A percentile compares a stretch with the other conserved stretches of the same genome.
Evolutionary conservation across 1,140 invertebrate species (phyloP).

Genomic region (Geopemphigus sp.): DNA sequence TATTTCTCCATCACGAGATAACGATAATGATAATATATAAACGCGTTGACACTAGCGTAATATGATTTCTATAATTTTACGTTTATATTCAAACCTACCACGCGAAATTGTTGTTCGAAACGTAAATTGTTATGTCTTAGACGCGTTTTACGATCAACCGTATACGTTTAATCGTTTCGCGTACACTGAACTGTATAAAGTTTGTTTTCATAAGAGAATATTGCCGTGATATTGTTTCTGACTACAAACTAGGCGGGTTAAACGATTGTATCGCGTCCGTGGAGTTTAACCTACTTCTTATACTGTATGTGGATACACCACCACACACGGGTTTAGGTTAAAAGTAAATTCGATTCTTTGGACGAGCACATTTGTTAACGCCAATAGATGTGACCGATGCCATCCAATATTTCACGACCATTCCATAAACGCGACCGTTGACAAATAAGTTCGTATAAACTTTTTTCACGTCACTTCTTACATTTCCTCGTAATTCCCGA

Average conservation of each 20-base stretch:
- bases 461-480: background rate
- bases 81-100: no score
- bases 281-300: no score
- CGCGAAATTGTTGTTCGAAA: no score
- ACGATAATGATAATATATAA: background rate
- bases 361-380: background rate
- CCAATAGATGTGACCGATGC: background rate
- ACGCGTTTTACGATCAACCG: no score
- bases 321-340: background rate
- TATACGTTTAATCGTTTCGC: background rate
- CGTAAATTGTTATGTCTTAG: no score
- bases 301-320: no score
- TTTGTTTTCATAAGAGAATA: background rate
- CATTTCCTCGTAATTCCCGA: background rate
- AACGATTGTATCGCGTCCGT: background rate
- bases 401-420: background rate
- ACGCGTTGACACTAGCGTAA: no score
- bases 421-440: background rate
- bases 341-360: background rate
- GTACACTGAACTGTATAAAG: background rate
- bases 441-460: background rate
- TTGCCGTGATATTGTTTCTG: background rate
- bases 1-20: no score
- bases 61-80: no score
- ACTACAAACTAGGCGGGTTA: background rate